phyloP scores from a whole-genome alignment of 2,888 invertebrate genomes.

The Automeris io region DNA sequence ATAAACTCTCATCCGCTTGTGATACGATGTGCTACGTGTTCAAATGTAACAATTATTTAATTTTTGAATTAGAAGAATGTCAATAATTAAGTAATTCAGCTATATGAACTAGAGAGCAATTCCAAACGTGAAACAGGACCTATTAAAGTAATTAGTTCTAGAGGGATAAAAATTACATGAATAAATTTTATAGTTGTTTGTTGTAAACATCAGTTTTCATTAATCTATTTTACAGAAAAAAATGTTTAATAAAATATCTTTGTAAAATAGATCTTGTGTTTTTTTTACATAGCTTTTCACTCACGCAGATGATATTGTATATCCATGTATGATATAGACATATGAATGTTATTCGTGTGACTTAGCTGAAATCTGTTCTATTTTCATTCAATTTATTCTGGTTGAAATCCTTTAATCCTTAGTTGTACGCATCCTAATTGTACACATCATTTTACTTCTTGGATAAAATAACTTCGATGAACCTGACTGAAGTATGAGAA shows the following conservation, averaged over 20 bases:
- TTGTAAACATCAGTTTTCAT: slow-evolving; percentile 76
- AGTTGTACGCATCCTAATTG: too few relatives aligned
- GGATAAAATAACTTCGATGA: too few relatives aligned
- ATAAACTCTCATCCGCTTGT: slow-evolving; percentile 53
- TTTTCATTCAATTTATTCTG: too few relatives aligned
- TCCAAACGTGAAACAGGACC: slow-evolving; percentile 55
- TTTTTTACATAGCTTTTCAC: slow-evolving; percentile 14
- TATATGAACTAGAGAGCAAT: slow-evolving; percentile 42
- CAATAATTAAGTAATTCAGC: slow-evolving; percentile 34
- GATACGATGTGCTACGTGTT: slow-evolving; percentile 63
- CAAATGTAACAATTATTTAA: slow-evolving; percentile 42
- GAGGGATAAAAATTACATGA: slow-evolving; percentile 51
- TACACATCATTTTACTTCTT: too few relatives aligned
- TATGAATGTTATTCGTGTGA: too few relatives aligned
- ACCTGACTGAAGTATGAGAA: too few relatives aligned
- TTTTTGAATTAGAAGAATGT: slow-evolving; percentile 29
- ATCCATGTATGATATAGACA: too few relatives aligned
- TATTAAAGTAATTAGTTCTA: slow-evolving; percentile 65
- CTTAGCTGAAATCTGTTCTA: too few relatives aligned
- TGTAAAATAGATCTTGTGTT: slow-evolving; percentile 55
- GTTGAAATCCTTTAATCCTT: too few relatives aligned
- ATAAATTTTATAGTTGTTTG: slow-evolving; percentile 74
- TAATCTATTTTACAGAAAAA: slow-evolving; percentile 74
- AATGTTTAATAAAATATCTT: slow-evolving; percentile 76
- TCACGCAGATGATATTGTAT: too few relatives aligned